Base-by-base conservation (phyloP, 1,140 invertebrate genomes). In the Aphelenchoides besseyi region DNA sequence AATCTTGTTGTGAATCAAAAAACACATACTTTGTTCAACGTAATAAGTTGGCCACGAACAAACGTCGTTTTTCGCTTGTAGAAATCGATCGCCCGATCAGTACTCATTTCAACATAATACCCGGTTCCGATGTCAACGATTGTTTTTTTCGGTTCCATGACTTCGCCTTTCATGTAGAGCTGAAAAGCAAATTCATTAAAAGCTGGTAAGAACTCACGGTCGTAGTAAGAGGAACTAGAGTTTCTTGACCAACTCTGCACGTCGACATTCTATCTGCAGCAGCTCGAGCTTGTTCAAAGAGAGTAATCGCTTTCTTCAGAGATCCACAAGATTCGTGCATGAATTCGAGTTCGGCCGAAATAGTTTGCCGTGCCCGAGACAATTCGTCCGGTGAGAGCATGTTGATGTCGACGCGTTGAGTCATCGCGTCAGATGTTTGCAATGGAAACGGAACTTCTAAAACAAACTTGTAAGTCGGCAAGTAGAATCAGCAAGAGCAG, bases 111-210 rank as follows among this genome's bases (percentile, higher is more conserved):
- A 12, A 79, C 81, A 55, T 78, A 81, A 69, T 81, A 81, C 30
- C 79, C 81, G 9, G 79, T 82, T 57, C 79, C 79, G 41, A 81
- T 81, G 36, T 81, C 79, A 41, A 81, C 74, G 41, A 81, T 61
- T n/a, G 61, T 66, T 29, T 71, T 77, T 33, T 73, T 36, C 28
- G 77, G 79, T 52, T 81, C 74, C 0, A 54, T 35, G 18, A 81
- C 61, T 67, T 73, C 66, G 12, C 70, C 79, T 9, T 73, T 75
- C 18, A 81, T 74, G 68, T 80, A 81, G 35, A 81, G 54, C 79
- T 81, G 62, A 79, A 78, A 61, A 37, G 1, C 32, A 5, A 28
- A 28, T 35, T 1, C 12, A 30, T 29, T 12, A 79, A n/a, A 36
- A 59, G n/a, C 41, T n/a, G 30, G 9, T 28, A n/a, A 36, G 53